Percentiles rank a stretch among this genome's conserved stretches.
Conservation (phyloP, 2,797 vertebrate genomes). For the Dermochelys coriacea region DNA sequence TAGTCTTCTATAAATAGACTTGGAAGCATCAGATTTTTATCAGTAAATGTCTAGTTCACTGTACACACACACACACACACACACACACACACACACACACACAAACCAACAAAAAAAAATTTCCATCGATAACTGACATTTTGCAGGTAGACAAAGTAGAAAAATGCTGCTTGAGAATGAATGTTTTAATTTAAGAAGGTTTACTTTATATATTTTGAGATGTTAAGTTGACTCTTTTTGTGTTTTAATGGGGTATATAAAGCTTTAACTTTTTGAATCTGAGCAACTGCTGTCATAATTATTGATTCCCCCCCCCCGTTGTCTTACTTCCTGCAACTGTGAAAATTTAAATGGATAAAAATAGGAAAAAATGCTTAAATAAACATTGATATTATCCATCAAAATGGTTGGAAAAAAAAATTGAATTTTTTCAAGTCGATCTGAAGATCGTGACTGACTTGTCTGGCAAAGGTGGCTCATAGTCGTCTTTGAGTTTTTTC, state of each 20-base stretch:
- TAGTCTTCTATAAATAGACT: not conserved
- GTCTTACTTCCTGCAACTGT: not conserved
- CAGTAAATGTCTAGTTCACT: not conserved
- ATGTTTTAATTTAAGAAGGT: not conserved
- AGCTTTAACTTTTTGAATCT: not conserved
- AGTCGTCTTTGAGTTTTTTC: not conserved
- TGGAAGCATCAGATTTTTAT: not conserved
- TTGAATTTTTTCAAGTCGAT: not conserved
- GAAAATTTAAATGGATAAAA: not conserved
- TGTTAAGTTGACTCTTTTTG: not conserved
- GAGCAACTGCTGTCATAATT: not conserved
- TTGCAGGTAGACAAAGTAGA: not conserved
- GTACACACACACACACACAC: not conserved
- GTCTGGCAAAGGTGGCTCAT: constrained; percentile 4
- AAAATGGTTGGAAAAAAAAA: not conserved
- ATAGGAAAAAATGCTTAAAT: not conserved
- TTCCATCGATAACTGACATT: not conserved
- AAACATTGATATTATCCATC: not conserved
- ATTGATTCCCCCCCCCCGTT: not conserved
- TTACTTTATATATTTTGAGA: not conserved
- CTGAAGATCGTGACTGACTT: not conserved
- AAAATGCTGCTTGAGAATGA: not conserved
- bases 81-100: not conserved
- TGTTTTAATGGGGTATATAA: too few relatives aligned
- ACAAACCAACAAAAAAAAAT: not conserved